These are phyloP conservation scores for Mormoops blainvillei DNA, from an alignment of 2,113 vertebrate species.

Conservation along the genomic window DNA sequence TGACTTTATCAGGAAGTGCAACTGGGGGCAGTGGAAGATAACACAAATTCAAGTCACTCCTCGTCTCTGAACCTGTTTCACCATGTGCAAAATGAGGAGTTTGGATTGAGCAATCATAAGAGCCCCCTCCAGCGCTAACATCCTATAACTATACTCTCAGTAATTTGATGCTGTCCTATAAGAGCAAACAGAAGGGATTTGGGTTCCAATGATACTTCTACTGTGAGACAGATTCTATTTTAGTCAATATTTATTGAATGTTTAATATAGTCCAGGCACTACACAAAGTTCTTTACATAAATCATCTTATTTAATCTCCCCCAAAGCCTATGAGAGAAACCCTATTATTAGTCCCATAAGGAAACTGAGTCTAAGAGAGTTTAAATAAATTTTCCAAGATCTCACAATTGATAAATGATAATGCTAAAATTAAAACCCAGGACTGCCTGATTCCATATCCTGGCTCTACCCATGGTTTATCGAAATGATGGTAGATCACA, in stretches of 20 bases:
- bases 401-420: neutral
- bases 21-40: neutral
- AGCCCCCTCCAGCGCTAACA: neutral
- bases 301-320: neutral
- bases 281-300: neutral
- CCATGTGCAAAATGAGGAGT: neutral
- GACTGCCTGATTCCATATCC: neutral
- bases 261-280: neutral
- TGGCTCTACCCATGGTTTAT: neutral
- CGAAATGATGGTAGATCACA: neutral
- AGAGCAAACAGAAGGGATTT: neutral
- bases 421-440: neutral
- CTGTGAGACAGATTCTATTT: neutral
- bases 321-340: neutral
- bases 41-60: neutral
- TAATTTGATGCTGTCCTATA: neutral
- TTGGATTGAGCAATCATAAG: neutral
- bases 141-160: constrained; percentile 26
- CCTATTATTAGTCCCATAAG: neutral
- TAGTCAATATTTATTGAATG: neutral
- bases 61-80: neutral
- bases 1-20: neutral
- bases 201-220: neutral
- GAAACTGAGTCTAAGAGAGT: neutral
- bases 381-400: constrained; percentile 12